Evolutionary conservation across 2,888 invertebrate genomes (phyloP).

Genomic region (Bibio marci): DNA sequence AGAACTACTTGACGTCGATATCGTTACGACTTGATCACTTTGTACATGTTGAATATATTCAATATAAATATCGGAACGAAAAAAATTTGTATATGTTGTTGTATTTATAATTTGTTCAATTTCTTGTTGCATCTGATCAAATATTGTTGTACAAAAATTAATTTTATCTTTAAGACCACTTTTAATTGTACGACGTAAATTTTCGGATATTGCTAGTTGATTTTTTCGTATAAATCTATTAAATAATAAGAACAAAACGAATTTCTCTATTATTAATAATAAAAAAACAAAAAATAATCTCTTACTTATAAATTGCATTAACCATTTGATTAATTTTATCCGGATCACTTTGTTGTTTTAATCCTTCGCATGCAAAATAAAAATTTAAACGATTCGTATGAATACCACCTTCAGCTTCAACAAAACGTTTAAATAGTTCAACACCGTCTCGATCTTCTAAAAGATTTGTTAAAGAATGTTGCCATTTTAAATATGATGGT

Average conservation of each 20-base stretch:
- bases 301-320: slow-evolving; percentile 57
- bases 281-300: slow-evolving; percentile 5
- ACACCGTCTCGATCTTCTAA: slow-evolving; percentile 84
- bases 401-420: slow-evolving; percentile 59
- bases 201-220: slow-evolving; percentile 65
- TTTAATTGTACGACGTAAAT: slow-evolving; percentile 61
- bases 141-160: slow-evolving; percentile 58
- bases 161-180: slow-evolving; percentile 52
- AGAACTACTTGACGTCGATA: slow-evolving; percentile 25
- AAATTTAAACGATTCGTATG: slow-evolving; percentile 73
- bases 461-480: slow-evolving; percentile 63
- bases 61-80: slow-evolving; percentile 84
- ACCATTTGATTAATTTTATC: slow-evolving; percentile 33
- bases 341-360: slow-evolving; percentile 59
- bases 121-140: slow-evolving; percentile 69
- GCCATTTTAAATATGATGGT: slow-evolving; percentile 77
- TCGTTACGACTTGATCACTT: slow-evolving; percentile 6
- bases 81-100: slow-evolving; percentile 81
- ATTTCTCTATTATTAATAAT: too few relatives aligned
- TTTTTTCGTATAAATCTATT: slow-evolving; percentile 63
- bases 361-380: slow-evolving; percentile 85
- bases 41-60: slow-evolving; percentile 56
- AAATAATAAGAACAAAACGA: too few relatives aligned
- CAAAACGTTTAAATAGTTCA: slow-evolving; percentile 66
- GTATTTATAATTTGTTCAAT: slow-evolving; percentile 66